Percentiles rank a stretch among this genome's conserved stretches.
Evolutionary conservation across 2,113 vertebrate genomes (phyloP).

Genomic region (Psammodynastes pulverulentus): DNA sequence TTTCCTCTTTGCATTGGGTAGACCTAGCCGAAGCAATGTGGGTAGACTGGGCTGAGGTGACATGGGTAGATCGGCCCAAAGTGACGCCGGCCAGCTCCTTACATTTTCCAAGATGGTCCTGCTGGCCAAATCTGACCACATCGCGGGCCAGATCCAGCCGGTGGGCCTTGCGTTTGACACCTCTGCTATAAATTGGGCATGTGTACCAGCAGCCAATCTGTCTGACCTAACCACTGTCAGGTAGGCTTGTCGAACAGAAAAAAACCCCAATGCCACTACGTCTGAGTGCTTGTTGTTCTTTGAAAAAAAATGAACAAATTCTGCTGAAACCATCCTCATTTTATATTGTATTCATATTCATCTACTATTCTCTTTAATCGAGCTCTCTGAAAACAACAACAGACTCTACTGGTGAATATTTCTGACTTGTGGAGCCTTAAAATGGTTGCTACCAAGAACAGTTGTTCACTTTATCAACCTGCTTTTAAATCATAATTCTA

Average conservation of each 20-base stretch:
- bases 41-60: too few relatives aligned
- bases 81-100: too few relatives aligned
- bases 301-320: background rate
- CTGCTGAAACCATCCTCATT: background rate
- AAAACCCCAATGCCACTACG: background rate
- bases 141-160: too few relatives aligned
- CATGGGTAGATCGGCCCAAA: too few relatives aligned
- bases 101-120: too few relatives aligned
- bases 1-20: too few relatives aligned
- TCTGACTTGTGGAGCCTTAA: background rate
- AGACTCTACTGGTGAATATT: background rate
- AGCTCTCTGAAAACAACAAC: background rate
- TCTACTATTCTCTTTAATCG: background rate
- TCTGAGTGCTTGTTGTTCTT: background rate
- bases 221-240: background rate
- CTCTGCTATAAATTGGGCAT: too few relatives aligned
- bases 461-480: background rate
- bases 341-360: background rate
- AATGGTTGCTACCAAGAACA: background rate
- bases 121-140: too few relatives aligned
- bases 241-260: background rate
- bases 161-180: too few relatives aligned
- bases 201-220: background rate
- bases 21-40: too few relatives aligned
- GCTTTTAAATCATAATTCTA: background rate